These are phyloP conservation scores for Parapsyche elsis DNA, from an alignment of 1,140 invertebrate species.

Conservation along the genomic window DNA sequence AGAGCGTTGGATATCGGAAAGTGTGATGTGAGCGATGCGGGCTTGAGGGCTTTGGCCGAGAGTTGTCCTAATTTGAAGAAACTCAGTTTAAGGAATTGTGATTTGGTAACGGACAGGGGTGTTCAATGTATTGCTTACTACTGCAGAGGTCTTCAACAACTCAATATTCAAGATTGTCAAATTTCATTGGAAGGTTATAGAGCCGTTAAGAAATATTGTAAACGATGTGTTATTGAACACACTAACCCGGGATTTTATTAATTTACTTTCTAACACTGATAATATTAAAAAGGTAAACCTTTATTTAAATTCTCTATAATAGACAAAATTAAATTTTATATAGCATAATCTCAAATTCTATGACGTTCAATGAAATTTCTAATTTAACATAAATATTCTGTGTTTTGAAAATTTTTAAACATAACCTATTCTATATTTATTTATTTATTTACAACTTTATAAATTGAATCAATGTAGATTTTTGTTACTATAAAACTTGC, in stretches of 20 bases:
- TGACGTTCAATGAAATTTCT: too few relatives aligned
- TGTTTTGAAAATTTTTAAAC: too few relatives aligned
- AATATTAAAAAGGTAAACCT: not conserved
- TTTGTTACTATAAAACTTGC: too few relatives aligned
- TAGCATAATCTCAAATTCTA: too few relatives aligned
- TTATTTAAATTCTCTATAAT: not conserved
- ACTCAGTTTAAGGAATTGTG: constrained; percentile 88
- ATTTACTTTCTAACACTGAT: not conserved
- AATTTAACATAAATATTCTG: too few relatives aligned
- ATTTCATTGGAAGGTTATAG: constrained; percentile 88
- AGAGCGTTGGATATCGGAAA: constrained; percentile 90
- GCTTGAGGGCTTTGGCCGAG: constrained; percentile 84
- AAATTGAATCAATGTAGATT: too few relatives aligned
- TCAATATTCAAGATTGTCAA: constrained; percentile 92
- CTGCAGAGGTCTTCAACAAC: constrained; percentile 85
- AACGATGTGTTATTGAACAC: constrained; percentile 92
- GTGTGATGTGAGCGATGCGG: constrained; percentile 91
- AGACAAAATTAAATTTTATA: too few relatives aligned
- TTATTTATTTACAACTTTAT: too few relatives aligned
- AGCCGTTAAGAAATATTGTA: constrained; percentile 91
- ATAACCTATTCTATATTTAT: too few relatives aligned
- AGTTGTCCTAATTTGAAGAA: constrained; percentile 92
- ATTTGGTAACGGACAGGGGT: constrained; percentile 87
- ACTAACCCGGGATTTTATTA: constrained; percentile 92
- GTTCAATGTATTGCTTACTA: constrained; percentile 88